phyloP scores from a whole-genome alignment of 2,888 invertebrate genomes.

The Tachystola acroxantha region DNA sequence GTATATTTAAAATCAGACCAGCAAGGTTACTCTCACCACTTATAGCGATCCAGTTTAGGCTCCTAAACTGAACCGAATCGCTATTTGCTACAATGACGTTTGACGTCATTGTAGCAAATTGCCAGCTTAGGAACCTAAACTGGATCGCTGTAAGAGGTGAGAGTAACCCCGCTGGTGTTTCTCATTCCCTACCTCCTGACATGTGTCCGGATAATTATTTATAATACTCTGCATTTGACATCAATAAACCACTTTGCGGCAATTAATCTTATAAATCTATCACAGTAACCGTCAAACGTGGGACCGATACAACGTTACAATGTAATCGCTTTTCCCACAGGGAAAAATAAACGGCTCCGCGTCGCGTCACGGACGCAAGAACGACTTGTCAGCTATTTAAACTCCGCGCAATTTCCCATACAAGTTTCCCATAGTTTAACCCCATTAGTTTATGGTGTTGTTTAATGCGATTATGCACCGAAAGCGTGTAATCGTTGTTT shows the following conservation, averaged over 20 bases:
- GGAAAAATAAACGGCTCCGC: conserved; percentile 12
- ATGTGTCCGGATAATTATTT: no score
- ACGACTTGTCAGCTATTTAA: conserved; percentile 17
- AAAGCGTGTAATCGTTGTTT: background rate
- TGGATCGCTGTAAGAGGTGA: no score
- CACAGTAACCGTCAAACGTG: conserved; percentile 1
- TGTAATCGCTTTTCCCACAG: conserved; percentile 17
- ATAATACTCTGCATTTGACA: no score
- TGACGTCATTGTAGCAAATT: no score
- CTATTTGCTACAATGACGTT: no score
- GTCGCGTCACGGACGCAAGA: conserved; percentile 8
- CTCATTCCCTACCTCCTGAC: no score
- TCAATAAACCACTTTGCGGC: background rate
- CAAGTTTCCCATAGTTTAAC: conserved; percentile 21
- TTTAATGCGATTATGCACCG: background rate
- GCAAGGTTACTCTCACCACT: no score
- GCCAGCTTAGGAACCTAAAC: no score
- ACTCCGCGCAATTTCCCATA: conserved; percentile 20
- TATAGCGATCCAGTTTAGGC: no score
- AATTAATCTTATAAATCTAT: background rate
- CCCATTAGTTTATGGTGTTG: conserved; percentile 7
- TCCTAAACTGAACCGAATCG: no score
- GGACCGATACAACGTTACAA: conserved; percentile 8
- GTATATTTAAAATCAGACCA: no score
- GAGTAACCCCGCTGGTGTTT: no score